Evolutionary conservation across 2,888 invertebrate genomes (phyloP).

Genomic region (Hartigia nigra): DNA sequence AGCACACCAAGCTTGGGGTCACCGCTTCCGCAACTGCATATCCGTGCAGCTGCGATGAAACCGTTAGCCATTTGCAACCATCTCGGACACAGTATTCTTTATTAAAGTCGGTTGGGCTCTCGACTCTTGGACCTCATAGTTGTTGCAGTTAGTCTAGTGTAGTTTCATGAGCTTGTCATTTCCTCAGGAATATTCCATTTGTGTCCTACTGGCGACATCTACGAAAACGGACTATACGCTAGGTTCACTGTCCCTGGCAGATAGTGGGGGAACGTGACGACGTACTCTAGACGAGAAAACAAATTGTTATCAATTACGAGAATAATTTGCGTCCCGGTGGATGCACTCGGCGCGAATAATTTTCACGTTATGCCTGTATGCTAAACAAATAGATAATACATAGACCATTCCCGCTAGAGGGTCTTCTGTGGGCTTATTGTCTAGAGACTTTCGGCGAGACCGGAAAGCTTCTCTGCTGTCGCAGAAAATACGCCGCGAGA

Average conservation of each 20-base stretch:
- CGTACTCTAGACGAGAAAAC: constrained; percentile 24
- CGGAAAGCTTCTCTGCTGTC: not conserved
- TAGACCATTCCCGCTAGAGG: not conserved
- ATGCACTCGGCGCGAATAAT: not conserved
- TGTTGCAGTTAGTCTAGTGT: not conserved
- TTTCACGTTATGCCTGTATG: not conserved
- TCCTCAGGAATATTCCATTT: constrained; percentile 1
- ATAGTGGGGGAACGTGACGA: not conserved
- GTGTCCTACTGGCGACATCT: constrained; percentile 4
- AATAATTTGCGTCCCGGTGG: constrained; percentile 26
- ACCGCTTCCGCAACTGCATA: constrained; percentile 31
- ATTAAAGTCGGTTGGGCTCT: not conserved
- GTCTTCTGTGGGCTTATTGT: not conserved
- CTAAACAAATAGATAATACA: not conserved
- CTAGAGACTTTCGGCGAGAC: not conserved
- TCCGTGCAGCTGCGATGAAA: not conserved
- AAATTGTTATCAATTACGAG: constrained; percentile 40
- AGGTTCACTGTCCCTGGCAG: constrained; percentile 28
- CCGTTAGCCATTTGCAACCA: not conserved
- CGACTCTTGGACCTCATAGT: not conserved
- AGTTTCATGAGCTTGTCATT: not conserved
- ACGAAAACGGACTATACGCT: constrained; percentile 11
- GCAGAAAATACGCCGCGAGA: not conserved
- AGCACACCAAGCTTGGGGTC: constrained; percentile 29
- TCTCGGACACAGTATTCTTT: not conserved